A percentile compares a stretch with the other conserved stretches of the same genome.
Conservation (phyloP, 1,140 invertebrate genomes). For the Aphis gossypii region DNA sequence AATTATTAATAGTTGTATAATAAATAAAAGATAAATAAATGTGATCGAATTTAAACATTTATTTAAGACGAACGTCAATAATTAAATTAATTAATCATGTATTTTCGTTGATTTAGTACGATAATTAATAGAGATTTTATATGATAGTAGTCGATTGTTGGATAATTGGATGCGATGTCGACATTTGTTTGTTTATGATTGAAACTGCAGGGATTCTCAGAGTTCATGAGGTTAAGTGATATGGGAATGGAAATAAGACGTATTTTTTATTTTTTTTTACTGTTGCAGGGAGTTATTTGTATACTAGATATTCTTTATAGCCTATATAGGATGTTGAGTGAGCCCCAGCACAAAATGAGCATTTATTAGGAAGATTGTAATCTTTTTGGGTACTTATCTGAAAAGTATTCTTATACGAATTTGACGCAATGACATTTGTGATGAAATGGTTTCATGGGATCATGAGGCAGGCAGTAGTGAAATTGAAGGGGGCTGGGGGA, state of each 20-base stretch:
- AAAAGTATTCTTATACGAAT: neutral
- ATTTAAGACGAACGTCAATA: too few relatives aligned
- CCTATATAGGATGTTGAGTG: neutral
- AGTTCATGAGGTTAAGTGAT: neutral
- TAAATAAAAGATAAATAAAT: too few relatives aligned
- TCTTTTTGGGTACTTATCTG: neutral
- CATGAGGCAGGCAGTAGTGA: neutral
- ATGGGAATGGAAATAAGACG: neutral
- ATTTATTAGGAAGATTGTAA: neutral
- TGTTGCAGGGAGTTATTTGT: neutral
- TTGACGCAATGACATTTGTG: neutral
- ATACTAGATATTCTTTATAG: neutral
- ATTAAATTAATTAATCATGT: too few relatives aligned
- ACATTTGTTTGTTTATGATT: too few relatives aligned
- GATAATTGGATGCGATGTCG: neutral
- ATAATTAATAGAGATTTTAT: neutral
- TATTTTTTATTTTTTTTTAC: neutral
- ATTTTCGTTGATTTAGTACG: neutral
- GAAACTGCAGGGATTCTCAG: neutral
- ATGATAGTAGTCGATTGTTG: neutral
- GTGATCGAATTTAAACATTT: too few relatives aligned
- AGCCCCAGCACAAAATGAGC: neutral
- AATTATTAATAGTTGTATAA: too few relatives aligned
- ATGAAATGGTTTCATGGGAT: neutral
- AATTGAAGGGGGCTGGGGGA: neutral